These are phyloP conservation scores for Vulpes ferrilata DNA, from an alignment of 2,113 vertebrate species.

Conservation along the genomic window DNA sequence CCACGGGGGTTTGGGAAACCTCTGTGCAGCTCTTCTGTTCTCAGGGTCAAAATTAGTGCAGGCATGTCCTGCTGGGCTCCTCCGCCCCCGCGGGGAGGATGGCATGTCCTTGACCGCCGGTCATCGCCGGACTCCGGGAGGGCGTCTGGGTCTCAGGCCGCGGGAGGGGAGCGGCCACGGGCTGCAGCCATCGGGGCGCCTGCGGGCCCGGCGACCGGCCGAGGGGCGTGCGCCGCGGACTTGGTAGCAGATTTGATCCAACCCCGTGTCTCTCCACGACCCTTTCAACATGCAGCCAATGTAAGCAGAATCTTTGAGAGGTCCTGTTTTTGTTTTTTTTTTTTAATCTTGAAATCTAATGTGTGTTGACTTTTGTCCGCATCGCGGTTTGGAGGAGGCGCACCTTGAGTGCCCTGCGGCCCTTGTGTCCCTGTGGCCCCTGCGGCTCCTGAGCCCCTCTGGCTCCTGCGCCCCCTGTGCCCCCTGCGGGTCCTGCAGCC, in stretches of 20 bases:
- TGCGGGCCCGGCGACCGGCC: not conserved
- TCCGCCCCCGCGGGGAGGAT: not conserved
- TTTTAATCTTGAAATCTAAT: not conserved
- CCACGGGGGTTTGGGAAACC: rapidly evolving
- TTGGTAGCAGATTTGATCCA: not conserved
- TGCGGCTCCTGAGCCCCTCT: too few relatives aligned
- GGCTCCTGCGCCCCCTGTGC: too few relatives aligned
- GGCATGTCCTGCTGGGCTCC: not conserved
- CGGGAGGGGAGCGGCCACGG: not conserved
- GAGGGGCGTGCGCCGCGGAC: not conserved
- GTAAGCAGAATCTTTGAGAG: not conserved
- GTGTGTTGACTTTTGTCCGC: rapidly evolving
- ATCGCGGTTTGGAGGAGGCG: rapidly evolving
- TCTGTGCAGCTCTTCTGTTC: not conserved
- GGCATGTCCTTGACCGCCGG: too few relatives aligned
- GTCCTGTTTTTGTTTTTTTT: not conserved
- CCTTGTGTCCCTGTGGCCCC: too few relatives aligned
- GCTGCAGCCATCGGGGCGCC: rapidly evolving
- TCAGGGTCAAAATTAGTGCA: not conserved
- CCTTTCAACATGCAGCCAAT: not conserved
- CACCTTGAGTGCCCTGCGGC: too few relatives aligned
- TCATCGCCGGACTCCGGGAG: not conserved
- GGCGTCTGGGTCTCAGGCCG: not conserved
- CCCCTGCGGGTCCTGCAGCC: too few relatives aligned
- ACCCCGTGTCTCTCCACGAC: not conserved